Base-by-base conservation (phyloP, 2,888 invertebrate genomes). In the Embidobia sp. region DNA sequence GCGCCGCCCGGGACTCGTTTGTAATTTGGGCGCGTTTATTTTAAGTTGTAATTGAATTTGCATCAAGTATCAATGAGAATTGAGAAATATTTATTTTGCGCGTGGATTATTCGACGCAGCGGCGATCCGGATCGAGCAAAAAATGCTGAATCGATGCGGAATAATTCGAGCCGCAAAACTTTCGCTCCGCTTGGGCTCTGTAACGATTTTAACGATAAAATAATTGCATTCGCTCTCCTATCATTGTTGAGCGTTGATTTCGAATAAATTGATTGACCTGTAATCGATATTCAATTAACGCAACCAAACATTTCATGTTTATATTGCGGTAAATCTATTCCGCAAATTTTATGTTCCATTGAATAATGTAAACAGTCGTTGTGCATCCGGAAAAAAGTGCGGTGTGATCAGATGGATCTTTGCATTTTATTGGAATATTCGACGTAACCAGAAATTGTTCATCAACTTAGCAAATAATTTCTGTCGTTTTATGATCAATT, bases 241-340 rank as follows among this genome's bases (percentile, higher is more conserved):
- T 48, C 72, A 72, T 67, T 57, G 72, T 72, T 69, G 57, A 73
- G 72, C 61, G 67, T 73, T 49, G 67, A 57, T 63, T 69, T 73
- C 48, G 42, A 67, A 73, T 74, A 67, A 73, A 73, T 69, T 72
- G 77, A 74, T 78, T 69, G 73, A 69, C 72, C 73, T 69, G 67
- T 73, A 73, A 77, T 73, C 67, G 77, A 74, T 78, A 78, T 73
- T 78, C 63, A 64, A 78, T 78, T 69, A 73, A 69, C 63, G 73
- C 46, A 49, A 37, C 57, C 67, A 73, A 78, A 74, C 69, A 69
- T 59, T 40, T 22, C 61, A 49, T 74, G 66, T 77, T 72, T 66
- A 72, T 72, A 67, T 63, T 69, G 64, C 72, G 61, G 48, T 42
- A 37, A 72, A 72, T 49, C 61, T 77, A 67, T 61, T 67, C 63